Base-by-base conservation (phyloP, 2,888 invertebrate genomes). In the Amaurobius ferox region DNA sequence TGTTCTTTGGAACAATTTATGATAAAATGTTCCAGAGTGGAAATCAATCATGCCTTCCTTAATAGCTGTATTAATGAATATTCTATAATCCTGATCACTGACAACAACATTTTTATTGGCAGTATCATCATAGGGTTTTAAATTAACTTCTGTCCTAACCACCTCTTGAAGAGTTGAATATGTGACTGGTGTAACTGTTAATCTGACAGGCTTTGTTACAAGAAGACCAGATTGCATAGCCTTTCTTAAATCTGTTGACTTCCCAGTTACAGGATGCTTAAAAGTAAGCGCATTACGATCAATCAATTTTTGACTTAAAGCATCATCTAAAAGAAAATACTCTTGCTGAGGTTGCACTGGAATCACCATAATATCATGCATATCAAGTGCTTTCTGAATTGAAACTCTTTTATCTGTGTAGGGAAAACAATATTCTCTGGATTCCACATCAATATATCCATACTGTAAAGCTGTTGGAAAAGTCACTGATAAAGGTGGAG, bases 151-250 rank as follows among this genome's bases (percentile, higher is more conserved):
- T 29, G n/a, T 13, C 13, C 16, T 30, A 64, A 30, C 19, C 28
- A 30, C 40, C 29, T 78, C 61, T 40, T 13, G 35, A 16, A 39
- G 30, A 64, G 44, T 72, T 19, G 66, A 72, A 48, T 71, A n/a
- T 32, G 44, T 28, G 28, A 68, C 32, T 48, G 73, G 64, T 39
- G 40, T 48, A 35, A 32, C 26, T 19, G 81, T 64, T 16, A 78
- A 23, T 40, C 78, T 48, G 44, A 62, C 73, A 62, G 86, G 74
- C 39, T 86, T 95, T 0, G 96, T 92, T 26, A 95, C 92, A 7
- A 96, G 90, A 19, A 95, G 91, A 2, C 96, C 97, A 83, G 93
- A 93, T 90, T 96, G 95, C 76, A 96, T 92, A 0, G 97, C 96
- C 91, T 95, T 94, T 7, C 94, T 93, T 79, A 97, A 92, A 0